phyloP scores from a whole-genome alignment of 2,113 vertebrate species.

The Sula dactylatra region DNA sequence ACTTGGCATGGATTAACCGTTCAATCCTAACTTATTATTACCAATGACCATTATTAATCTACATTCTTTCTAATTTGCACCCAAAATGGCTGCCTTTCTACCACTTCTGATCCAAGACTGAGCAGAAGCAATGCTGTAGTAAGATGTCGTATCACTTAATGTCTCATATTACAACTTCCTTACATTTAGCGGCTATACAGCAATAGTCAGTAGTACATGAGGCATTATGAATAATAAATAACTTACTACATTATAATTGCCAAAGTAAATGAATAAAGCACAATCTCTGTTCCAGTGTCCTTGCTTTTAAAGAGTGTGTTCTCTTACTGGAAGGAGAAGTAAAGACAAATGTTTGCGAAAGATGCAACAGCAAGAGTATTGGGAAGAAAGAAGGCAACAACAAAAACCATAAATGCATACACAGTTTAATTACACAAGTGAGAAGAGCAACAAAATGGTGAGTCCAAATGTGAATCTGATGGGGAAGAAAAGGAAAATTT shows the following conservation, averaged over 20 bases:
- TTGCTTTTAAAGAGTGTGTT: not conserved
- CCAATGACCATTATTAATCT: not conserved
- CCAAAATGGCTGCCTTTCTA: not conserved
- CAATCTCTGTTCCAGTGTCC: not conserved
- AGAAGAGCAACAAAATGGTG: not conserved
- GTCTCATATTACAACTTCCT: conserved; percentile 1
- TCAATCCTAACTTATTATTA: not conserved
- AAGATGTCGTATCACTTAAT: not conserved
- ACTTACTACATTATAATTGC: conserved; percentile 12
- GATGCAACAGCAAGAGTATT: not conserved
- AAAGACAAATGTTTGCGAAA: not conserved
- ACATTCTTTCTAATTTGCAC: not conserved
- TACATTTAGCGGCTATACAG: not conserved
- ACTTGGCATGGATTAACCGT: not conserved
- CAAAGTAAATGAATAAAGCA: conserved; percentile 40
- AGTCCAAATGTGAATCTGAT: not conserved
- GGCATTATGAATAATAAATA: conserved; percentile 43
- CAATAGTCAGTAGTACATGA: not conserved
- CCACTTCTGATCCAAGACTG: not conserved
- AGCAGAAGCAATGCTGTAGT: not conserved
- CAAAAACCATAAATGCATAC: not conserved
- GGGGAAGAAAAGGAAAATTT: not conserved
- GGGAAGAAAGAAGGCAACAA: not conserved
- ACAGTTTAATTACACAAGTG: not conserved
- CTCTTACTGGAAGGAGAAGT: not conserved